Percentiles rank a stretch among this genome's conserved stretches.
Conservation (phyloP, 2,113 vertebrate species). For the Regulus satrapa region DNA sequence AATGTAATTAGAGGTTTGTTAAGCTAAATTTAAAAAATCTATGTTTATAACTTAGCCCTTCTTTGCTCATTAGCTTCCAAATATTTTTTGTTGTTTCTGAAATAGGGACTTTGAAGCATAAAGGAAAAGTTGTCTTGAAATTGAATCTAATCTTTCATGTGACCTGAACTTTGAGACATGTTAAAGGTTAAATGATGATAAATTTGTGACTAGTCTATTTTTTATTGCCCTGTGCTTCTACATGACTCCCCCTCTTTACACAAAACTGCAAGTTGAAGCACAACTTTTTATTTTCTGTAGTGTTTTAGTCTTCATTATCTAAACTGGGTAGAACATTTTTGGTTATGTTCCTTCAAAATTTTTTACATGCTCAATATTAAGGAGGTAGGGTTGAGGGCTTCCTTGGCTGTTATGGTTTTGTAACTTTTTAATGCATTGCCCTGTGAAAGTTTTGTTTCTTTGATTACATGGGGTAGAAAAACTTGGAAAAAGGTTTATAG, state of each 20-base stretch:
- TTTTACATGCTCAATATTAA: not conserved
- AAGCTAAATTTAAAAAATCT: not conserved
- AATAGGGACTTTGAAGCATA: not conserved
- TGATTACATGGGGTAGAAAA: not conserved
- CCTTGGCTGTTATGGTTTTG: not conserved
- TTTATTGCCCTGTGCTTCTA: not conserved
- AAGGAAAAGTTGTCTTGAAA: not conserved
- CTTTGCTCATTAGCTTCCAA: not conserved
- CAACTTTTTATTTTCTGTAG: not conserved
- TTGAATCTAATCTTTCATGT: not conserved
- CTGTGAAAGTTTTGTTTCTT: not conserved
- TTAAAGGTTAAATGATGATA: not conserved
- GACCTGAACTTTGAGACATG: not conserved
- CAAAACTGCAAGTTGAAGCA: not conserved
- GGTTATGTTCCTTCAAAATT: not conserved
- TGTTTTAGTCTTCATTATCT: not conserved
- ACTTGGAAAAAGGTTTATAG: not conserved
- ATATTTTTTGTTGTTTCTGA: not conserved
- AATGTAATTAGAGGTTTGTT: not conserved
- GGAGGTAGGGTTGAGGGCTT: not conserved
- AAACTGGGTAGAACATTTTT: not conserved
- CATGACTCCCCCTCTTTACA: not conserved
- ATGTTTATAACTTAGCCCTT: not conserved
- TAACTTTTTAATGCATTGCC: not conserved
- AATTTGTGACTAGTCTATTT: not conserved